Percentiles rank a stretch among this genome's conserved stretches.
Conservation (phyloP, 2,797 vertebrate species). For the Artibeus lituratus region DNA sequence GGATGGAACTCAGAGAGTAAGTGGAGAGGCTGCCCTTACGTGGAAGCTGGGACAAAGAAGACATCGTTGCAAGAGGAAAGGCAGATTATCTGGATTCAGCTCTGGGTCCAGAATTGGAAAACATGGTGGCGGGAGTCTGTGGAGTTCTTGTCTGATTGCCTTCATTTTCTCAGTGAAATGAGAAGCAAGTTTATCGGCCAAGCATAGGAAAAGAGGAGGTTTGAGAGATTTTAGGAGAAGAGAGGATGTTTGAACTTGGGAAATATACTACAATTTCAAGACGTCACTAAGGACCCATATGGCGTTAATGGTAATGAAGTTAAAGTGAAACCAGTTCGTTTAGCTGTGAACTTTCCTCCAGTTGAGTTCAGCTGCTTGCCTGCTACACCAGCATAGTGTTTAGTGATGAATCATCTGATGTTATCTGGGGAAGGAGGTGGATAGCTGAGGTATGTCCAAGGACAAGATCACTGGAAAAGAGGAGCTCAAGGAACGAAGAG, state of each 20-base stretch:
- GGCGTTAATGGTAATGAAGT: background rate
- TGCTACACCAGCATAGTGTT: background rate
- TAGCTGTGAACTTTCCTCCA: background rate
- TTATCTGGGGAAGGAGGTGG: background rate
- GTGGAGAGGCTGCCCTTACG: background rate
- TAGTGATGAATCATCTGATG: background rate
- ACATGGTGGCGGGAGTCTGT: background rate
- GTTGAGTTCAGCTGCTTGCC: conserved; percentile 30
- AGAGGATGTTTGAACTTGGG: conserved; percentile 3
- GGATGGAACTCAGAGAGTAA: background rate
- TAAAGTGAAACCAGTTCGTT: background rate
- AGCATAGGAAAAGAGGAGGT: background rate
- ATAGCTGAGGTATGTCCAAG: background rate
- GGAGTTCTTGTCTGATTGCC: background rate
- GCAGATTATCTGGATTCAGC: background rate
- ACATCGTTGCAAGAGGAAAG: background rate
- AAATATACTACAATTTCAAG: background rate
- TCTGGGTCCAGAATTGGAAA: background rate
- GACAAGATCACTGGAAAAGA: background rate
- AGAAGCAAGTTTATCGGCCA: background rate
- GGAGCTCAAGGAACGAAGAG: background rate
- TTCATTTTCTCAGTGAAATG: background rate
- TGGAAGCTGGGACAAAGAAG: background rate
- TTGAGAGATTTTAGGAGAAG: background rate
- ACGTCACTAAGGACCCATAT: background rate